Conservation (phyloP, 2,888 invertebrate genomes). For the Herminia tarsipennalis region DNA sequence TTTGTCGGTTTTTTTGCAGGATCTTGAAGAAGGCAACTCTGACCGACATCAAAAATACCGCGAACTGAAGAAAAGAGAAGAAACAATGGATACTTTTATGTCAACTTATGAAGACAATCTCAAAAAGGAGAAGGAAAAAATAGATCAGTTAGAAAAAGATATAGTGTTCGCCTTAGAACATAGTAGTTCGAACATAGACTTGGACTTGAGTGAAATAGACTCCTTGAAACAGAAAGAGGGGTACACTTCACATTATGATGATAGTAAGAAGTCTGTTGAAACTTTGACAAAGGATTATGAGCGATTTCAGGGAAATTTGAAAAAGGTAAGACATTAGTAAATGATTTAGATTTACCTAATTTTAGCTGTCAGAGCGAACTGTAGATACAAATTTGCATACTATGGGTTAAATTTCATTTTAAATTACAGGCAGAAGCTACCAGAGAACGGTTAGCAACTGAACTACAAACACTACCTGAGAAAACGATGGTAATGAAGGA, state of each 20-base stretch:
- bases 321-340: constrained; percentile 70
- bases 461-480: constrained; percentile 88
- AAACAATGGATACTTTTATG: constrained; percentile 92
- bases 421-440: constrained; percentile 71
- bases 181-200: constrained; percentile 87
- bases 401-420: neutral
- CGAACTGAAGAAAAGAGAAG: constrained; percentile 92
- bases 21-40: constrained; percentile 88
- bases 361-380: too few species aligned
- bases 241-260: constrained; percentile 72
- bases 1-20: constrained; percentile 64
- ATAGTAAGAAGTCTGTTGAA: constrained; percentile 80
- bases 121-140: constrained; percentile 87
- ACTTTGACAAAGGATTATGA: constrained; percentile 78
- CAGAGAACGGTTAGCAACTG: constrained; percentile 77
- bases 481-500: constrained; percentile 88
- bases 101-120: constrained; percentile 87
- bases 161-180: constrained; percentile 88
- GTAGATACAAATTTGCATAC: too few species aligned
- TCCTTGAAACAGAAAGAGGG: constrained; percentile 78
- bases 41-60: constrained; percentile 92
- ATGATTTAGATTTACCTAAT: neutral
- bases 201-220: constrained; percentile 86
- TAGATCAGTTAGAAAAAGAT: constrained; percentile 86
- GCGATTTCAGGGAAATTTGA: constrained; percentile 87